Evolutionary conservation across 2,888 invertebrate species (phyloP).

Genomic region (Heliconius ethilla): DNA sequence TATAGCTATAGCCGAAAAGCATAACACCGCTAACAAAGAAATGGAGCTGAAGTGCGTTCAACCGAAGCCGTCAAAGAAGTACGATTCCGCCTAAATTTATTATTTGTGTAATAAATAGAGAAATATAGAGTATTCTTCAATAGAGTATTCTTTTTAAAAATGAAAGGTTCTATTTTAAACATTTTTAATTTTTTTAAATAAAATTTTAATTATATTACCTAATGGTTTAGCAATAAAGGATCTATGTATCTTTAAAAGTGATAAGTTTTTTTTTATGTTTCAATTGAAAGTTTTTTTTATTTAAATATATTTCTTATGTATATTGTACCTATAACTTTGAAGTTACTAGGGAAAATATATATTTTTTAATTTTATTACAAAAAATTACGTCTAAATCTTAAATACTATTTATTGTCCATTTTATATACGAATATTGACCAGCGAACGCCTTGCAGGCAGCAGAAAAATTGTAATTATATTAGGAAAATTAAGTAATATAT

Average conservation of each 20-base stretch:
- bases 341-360: not conserved
- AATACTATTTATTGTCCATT: not conserved
- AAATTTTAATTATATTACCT: too few relatives aligned
- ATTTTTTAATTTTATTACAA: not conserved
- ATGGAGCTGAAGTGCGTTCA: constrained; percentile 93
- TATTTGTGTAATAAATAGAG: not conserved
- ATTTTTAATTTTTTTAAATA: too few relatives aligned
- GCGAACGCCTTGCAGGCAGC: not conserved
- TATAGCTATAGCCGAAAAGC: constrained; percentile 89
- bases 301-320: not conserved
- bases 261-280: not conserved
- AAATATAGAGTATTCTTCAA: not conserved
- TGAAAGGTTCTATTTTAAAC: not conserved
- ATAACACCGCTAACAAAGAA: constrained; percentile 91
- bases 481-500: too few relatives aligned
- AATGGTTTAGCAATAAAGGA: too few relatives aligned
- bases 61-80: constrained; percentile 93
- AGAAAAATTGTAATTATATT: too few relatives aligned
- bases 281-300: not conserved
- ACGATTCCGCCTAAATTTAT: constrained; percentile 57
- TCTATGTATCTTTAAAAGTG: too few relatives aligned
- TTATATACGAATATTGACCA: not conserved
- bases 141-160: not conserved
- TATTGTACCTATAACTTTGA: not conserved
- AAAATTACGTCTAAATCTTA: not conserved